phyloP scores from a whole-genome alignment of 1,140 invertebrate species.

The Cherax quadricarinatus region DNA sequence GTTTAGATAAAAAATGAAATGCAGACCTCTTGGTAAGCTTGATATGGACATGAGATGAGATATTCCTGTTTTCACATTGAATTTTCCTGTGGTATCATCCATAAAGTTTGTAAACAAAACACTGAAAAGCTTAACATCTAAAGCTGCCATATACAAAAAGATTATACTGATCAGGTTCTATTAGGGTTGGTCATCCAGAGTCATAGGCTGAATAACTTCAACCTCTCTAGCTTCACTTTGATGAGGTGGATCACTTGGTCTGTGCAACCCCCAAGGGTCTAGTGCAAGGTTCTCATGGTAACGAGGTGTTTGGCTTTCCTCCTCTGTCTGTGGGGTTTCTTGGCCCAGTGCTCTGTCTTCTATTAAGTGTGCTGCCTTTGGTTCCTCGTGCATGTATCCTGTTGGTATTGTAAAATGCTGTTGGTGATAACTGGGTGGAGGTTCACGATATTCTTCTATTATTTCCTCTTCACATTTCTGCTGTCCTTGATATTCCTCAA shows the following conservation, averaged over 20 bases:
- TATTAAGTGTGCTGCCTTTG: not conserved
- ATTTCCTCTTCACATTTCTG: constrained; percentile 26
- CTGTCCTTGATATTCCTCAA: constrained; percentile 3
- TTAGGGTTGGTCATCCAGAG: constrained; percentile 38
- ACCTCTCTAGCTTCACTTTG: constrained; percentile 14
- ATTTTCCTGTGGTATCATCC: too few species aligned
- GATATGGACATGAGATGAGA: not conserved
- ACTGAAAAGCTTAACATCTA: not conserved
- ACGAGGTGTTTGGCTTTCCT: not conserved
- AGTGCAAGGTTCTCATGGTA: constrained; percentile 2
- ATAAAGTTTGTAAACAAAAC: too few species aligned
- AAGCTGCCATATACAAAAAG: not conserved
- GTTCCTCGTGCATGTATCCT: constrained; percentile 26
- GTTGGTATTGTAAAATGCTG: constrained; percentile 52
- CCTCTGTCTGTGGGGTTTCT: not conserved
- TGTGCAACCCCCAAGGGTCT: not conserved
- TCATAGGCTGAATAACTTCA: constrained; percentile 46
- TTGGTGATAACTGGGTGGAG: constrained; percentile 55
- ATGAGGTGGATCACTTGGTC: constrained; percentile 3
- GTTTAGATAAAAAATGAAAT: not conserved
- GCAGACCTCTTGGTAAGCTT: not conserved
- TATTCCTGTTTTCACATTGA: not conserved
- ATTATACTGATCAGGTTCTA: not conserved
- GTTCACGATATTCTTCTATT: constrained; percentile 34
- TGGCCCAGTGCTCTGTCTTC: not conserved